Conservation (phyloP, 2,888 invertebrate genomes). For the Agrotis clavis region DNA sequence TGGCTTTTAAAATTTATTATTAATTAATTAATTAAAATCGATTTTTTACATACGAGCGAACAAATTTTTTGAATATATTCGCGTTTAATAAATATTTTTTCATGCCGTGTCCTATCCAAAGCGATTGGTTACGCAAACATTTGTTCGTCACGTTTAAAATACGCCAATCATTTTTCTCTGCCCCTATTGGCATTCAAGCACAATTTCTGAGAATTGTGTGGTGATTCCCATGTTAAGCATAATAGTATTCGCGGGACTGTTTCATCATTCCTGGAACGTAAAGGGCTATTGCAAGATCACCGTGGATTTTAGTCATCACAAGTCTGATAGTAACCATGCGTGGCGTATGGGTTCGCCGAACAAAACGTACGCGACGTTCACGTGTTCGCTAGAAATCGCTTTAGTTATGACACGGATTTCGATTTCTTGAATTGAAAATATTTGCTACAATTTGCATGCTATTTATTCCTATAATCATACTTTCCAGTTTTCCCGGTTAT, state of each 20-base stretch:
- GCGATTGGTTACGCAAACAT: background rate
- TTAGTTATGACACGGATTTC: background rate
- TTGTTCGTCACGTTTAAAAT: background rate
- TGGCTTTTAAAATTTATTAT: slow-evolving; percentile 41
- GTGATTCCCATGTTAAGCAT: too few species aligned
- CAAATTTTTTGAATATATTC: slow-evolving; percentile 27
- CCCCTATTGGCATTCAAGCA: background rate
- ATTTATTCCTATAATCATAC: slow-evolving; percentile 33
- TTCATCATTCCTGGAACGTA: too few species aligned
- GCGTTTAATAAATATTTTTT: slow-evolving; percentile 24
- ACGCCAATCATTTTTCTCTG: too few species aligned
- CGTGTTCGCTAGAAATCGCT: background rate
- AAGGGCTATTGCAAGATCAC: too few species aligned
- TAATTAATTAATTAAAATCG: slow-evolving; percentile 12
- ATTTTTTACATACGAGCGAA: slow-evolving; percentile 19
- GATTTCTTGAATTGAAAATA: background rate
- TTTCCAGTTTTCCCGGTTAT: slow-evolving; percentile 44
- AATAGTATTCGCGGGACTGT: too few species aligned
- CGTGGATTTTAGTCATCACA: too few species aligned
- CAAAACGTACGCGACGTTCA: background rate
- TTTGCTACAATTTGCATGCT: slow-evolving; percentile 38
- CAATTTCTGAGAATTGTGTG: too few species aligned
- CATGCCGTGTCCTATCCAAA: background rate
- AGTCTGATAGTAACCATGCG: too few species aligned
- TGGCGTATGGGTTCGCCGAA: background rate